phyloP scores from a whole-genome alignment of 2,888 invertebrate genomes.

The Conops quadrifasciatus region DNA sequence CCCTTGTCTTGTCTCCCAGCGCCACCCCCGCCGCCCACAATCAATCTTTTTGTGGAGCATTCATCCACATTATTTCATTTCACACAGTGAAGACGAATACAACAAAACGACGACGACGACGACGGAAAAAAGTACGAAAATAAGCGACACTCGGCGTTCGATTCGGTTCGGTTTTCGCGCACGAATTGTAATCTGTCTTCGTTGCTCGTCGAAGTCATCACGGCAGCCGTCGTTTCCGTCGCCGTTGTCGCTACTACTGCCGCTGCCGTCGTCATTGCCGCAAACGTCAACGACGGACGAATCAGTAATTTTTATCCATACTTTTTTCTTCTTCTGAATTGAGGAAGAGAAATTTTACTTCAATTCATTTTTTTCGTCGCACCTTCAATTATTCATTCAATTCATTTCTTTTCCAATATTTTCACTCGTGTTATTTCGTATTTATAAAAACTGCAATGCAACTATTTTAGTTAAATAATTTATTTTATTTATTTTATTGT shows the following conservation, averaged over 20 bases:
- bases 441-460: constrained; percentile 3
- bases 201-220: constrained; percentile 29
- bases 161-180: constrained; percentile 29
- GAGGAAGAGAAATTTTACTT: constrained; percentile 38
- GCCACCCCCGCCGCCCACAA: not conserved
- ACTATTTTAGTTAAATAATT: constrained; percentile 16
- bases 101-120: too few species aligned
- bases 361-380: constrained; percentile 31
- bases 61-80: constrained; percentile 23
- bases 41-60: constrained; percentile 24
- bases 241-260: constrained; percentile 8
- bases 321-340: constrained; percentile 21
- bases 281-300: not conserved
- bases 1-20: not conserved
- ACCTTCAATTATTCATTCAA: constrained; percentile 35
- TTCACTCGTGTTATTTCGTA: constrained; percentile 23
- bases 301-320: constrained; percentile 26
- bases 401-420: constrained; percentile 5
- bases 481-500: constrained; percentile 17
- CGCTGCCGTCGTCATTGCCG: constrained; percentile 10
- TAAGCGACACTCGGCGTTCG: constrained; percentile 20
- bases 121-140: constrained; percentile 7
- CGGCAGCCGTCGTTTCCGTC: constrained; percentile 19
- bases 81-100: constrained; percentile 7
- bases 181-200: constrained; percentile 35